Base-by-base conservation (phyloP, 2,888 invertebrate genomes). In the Helobdella robusta region DNA sequence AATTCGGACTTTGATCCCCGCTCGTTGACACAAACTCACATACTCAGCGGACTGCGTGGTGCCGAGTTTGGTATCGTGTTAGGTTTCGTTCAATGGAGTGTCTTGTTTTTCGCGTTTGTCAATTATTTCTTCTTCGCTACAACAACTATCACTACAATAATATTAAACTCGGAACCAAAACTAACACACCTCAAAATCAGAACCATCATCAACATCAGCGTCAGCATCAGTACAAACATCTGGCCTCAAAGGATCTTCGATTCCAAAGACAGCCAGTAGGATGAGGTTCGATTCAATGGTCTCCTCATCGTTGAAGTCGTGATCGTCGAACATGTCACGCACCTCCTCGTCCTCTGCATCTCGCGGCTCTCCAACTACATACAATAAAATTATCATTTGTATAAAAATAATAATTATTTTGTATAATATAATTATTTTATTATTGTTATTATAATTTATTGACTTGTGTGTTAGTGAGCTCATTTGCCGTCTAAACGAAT, bases 171-270 rank as follows among this genome's bases (percentile, higher is more conserved):
- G n/a, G 11, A 15, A 40, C 44, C 44, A 11, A 15, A 40, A 40
- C 11, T n/a, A 15, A 40, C 44, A 15, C n/a, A 11, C n/a, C 44
- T n/a, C 44, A 15, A 11, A 15, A 40, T n/a, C n/a, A 40, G 11
- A 40, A 40, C 11, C 44, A 40, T 40, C 44, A 40, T 40, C 44
- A 40, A 15, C 44, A 40, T 40, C 44, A 40, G 11, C 44, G n/a
- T n/a, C 44, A 40, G 11, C 44, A 40, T n/a, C 44, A n/a, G n/a
- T n/a, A n/a, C 60, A 20, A n/a, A 62, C 62, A 6, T 62, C 62
- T 5, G 62, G 46, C 30, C 62, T 62, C 18, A 62, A 34, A 11
- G 62, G 62, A 44, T 60, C 60, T 28, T 60, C 60, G n/a, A 60
- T 34, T 2, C 60, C 60, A 60, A 60, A 60, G 4, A 62, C 50